Base-by-base conservation (phyloP, 2,113 vertebrate genomes). In the Illadopsis cleaveri region DNA sequence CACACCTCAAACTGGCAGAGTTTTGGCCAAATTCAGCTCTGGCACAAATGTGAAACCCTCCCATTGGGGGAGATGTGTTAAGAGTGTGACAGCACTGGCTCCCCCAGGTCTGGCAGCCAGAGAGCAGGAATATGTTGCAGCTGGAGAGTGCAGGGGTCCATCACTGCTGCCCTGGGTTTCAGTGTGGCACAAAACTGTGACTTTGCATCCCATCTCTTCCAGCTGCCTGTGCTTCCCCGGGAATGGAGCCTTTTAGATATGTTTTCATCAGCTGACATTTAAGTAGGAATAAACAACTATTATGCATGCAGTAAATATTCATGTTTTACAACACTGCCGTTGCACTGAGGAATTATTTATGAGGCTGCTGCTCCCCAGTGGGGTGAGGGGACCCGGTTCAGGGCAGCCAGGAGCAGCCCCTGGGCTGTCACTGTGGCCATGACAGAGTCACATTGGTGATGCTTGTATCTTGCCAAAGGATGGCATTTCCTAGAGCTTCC, bases 211-310 rank as follows among this genome's bases (percentile, higher is more conserved):
- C 5, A 0, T 22, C 66, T 94, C 42, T 68, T 54, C 37, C 1
- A 1, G 40, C 6, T 1, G 45, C 45, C 71, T 22, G 21, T 54
- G 33, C 50, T 82, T 88, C 71, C 30, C 44, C 0, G 0, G 68
- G 58, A 95, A 79, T 12, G 50, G 21, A 73, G 57, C 24, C 56
- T 83, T 86, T 85, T 80, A 80, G 84, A 77, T 73, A 20, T 54
- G 85, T 92, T 94, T 93, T 89, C 56, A 83, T 60, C 82, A 86
- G 88, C 71, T 94, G 95, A 97, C 96, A 92, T 96, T 97, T 93
- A 92, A 94, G 64, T 86, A 47, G 57, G 79, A 93, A 90, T 89
- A 96, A 96, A 83, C 82, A 93, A 81, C 89, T 86, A 65, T 92
- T 96, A 92, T 35, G 69, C 76, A 66, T 35, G 58, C 92, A 77